phyloP scores from a whole-genome alignment of 2,888 invertebrate genomes.

The Colostygia pectinataria region DNA sequence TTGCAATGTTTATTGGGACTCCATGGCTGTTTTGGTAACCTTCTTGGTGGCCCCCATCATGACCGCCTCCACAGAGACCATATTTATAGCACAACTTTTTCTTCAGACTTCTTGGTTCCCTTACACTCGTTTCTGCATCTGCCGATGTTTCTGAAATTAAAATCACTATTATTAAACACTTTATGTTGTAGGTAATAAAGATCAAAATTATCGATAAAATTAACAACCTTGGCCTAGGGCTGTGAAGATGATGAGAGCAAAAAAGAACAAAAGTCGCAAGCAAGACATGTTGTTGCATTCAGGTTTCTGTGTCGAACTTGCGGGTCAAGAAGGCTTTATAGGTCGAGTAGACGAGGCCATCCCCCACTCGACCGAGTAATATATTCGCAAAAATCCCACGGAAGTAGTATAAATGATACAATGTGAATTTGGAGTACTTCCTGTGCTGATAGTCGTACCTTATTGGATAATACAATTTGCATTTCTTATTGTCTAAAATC shows the following conservation, averaged over 20 bases:
- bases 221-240: slow-evolving; percentile 64
- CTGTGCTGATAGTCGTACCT: slow-evolving; percentile 9
- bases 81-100: slow-evolving; percentile 58
- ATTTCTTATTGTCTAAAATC: not conserved
- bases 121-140: slow-evolving; percentile 36
- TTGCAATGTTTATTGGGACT: slow-evolving; percentile 68
- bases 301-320: slow-evolving; percentile 55
- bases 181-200: slow-evolving; percentile 28
- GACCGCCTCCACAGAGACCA: slow-evolving; percentile 53
- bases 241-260: slow-evolving; percentile 46
- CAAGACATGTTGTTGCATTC: slow-evolving; percentile 54
- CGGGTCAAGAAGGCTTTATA: slow-evolving; percentile 68
- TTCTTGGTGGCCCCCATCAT: slow-evolving; percentile 33
- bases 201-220: slow-evolving; percentile 23
- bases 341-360: slow-evolving; percentile 63
- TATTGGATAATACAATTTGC: not conserved
- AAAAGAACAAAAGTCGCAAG: slow-evolving; percentile 37
- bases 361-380: slow-evolving; percentile 61
- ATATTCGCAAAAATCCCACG: slow-evolving; percentile 60
- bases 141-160: slow-evolving; percentile 42
- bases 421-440: slow-evolving; percentile 34
- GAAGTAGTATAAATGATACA: slow-evolving; percentile 44
- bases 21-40: slow-evolving; percentile 39
- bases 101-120: slow-evolving; percentile 51
- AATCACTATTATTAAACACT: slow-evolving; percentile 10